Conservation (phyloP, 2,113 vertebrate species). For the Pluvianellus socialis region DNA sequence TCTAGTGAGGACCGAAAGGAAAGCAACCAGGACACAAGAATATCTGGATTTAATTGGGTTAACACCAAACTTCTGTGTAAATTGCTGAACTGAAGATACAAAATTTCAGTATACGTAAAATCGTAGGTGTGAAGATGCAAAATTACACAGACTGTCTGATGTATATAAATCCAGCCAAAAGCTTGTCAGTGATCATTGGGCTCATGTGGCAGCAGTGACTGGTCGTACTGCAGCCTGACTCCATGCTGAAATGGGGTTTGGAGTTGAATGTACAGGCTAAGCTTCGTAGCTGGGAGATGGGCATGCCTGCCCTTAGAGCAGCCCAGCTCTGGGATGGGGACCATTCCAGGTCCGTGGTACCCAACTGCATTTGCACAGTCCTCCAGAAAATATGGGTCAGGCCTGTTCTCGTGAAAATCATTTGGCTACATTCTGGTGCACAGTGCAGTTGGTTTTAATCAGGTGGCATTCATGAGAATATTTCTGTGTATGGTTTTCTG, state of each 20-base stretch:
- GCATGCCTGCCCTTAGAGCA: neutral
- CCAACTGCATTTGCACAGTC: neutral
- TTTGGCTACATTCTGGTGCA: neutral
- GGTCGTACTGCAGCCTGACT: neutral
- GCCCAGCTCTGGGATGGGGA: neutral
- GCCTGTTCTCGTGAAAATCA: neutral
- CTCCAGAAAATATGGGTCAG: neutral
- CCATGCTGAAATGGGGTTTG: accelerated
- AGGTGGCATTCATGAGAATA: neutral
- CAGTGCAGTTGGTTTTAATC: neutral
- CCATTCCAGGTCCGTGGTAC: neutral
- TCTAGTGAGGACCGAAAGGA: neutral
- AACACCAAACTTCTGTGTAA: neutral
- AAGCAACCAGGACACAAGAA: neutral
- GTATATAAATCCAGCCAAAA: neutral
- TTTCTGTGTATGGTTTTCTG: neutral
- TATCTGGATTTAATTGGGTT: neutral
- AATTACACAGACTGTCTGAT: neutral
- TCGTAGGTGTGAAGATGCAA: neutral
- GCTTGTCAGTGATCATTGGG: neutral
- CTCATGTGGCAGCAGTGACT: neutral
- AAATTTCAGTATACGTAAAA: neutral
- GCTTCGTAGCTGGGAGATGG: accelerated
- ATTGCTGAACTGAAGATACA: neutral
- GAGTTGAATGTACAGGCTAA: neutral